A percentile compares a stretch with the other conserved stretches of the same genome.
Conservation (phyloP, 2,113 vertebrate species). For the Gymnogyps californianus region DNA sequence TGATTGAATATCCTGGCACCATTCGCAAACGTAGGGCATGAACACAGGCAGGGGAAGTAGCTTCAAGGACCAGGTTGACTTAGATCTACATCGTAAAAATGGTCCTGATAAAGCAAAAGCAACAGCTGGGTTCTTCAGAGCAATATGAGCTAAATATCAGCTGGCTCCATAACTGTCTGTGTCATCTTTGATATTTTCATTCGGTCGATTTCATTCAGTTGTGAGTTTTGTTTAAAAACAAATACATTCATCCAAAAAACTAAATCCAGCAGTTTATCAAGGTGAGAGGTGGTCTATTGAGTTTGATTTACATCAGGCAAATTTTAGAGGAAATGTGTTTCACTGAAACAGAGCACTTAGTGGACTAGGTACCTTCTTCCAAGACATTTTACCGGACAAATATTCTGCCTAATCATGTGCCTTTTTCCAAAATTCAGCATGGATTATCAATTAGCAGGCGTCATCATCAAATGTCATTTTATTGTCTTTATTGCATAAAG, state of each 20-base stretch:
- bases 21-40: neutral
- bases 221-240: neutral
- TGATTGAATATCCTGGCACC: neutral
- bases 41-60: neutral
- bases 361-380: neutral
- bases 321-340: neutral
- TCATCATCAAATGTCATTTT: neutral
- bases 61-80: neutral
- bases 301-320: neutral
- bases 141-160: neutral
- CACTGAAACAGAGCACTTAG: neutral
- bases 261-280: neutral
- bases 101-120: neutral
- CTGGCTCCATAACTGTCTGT: neutral
- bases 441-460: neutral
- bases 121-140: neutral
- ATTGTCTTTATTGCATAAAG: neutral
- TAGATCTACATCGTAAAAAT: neutral
- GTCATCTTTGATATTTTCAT: neutral
- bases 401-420: neutral
- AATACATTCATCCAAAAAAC: neutral
- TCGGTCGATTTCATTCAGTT: neutral
- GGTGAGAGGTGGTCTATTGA: neutral
- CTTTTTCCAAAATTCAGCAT: neutral
- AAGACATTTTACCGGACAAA: neutral